Percentiles rank a stretch among this genome's conserved stretches.
Evolutionary conservation across 2,113 vertebrate species (phyloP).

Genomic region (Melanerpes aurifrons): DNA sequence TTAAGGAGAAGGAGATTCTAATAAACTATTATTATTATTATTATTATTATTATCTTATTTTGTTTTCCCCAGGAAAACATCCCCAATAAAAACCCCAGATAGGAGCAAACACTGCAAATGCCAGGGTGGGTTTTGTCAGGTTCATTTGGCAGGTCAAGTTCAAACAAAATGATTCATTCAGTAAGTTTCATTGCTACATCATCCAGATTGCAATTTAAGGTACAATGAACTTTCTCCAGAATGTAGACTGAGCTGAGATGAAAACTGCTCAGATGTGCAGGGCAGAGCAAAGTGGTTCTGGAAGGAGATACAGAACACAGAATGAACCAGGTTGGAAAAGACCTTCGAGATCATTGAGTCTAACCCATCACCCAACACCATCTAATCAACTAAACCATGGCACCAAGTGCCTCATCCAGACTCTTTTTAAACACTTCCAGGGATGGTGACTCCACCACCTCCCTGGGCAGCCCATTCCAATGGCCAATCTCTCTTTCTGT

Average conservation of each 20-base stretch:
- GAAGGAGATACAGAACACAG: not conserved
- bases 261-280: not conserved
- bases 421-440: no score
- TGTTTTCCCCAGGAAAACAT: not conserved
- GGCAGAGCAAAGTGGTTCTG: not conserved
- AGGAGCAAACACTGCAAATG: not conserved
- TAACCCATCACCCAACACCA: no score
- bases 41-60: not conserved
- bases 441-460: no score
- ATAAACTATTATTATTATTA: not conserved
- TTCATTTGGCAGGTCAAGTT: not conserved
- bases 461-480: no score
- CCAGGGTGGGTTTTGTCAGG: not conserved
- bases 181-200: fast-evolving
- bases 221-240: not conserved
- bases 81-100: not conserved
- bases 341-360: no score
- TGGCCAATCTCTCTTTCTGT: no score
- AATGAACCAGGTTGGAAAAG: not conserved
- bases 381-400: no score
- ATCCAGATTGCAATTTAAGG: not conserved
- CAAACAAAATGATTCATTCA: not conserved
- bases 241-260: fast-evolving
- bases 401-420: no score
- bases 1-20: not conserved